Evolutionary conservation across 92 coral and sea anemone genomes (phyloP).

Genomic region (Galaxea fascicularis): DNA sequence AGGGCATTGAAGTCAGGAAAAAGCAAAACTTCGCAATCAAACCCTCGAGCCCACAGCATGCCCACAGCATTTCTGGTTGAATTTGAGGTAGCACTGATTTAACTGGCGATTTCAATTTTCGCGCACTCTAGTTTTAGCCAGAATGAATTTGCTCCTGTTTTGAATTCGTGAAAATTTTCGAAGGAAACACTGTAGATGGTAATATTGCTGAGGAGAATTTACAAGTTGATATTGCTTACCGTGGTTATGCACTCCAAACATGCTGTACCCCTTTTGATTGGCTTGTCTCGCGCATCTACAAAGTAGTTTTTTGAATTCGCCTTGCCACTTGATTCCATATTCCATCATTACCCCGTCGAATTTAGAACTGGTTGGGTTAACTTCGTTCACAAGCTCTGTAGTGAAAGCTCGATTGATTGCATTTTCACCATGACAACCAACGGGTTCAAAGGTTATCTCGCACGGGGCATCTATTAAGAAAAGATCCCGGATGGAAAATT

Average conservation of each 20-base stretch:
- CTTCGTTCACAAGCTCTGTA: conserved; percentile 59
- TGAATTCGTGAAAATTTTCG: not conserved
- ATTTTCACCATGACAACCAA: conserved; percentile 78
- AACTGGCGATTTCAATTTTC: no score
- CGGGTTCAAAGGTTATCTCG: conserved; percentile 61
- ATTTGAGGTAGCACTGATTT: no score
- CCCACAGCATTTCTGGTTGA: no score
- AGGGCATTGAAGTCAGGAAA: no score
- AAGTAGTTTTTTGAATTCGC: conserved; percentile 72
- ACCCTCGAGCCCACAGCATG: no score
- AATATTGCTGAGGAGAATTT: no score
- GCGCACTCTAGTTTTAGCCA: no score
- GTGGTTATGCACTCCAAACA: conserved; percentile 78
- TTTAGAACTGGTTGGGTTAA: conserved; percentile 56
- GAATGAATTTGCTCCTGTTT: no score
- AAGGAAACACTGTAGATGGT: no score
- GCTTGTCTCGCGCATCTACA: conserved; percentile 96
- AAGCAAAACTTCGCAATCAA: no score
- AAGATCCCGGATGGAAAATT: not conserved
- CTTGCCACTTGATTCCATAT: conserved; percentile 54
- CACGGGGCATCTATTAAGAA: conserved; percentile 70
- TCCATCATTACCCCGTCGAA: conserved; percentile 72
- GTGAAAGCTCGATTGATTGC: conserved; percentile 52
- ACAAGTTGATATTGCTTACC: conserved; percentile 55
- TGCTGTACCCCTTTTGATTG: conserved; percentile 49